phyloP scores from a whole-genome alignment of 1,140 invertebrate species.

The Drosophila azteca region DNA sequence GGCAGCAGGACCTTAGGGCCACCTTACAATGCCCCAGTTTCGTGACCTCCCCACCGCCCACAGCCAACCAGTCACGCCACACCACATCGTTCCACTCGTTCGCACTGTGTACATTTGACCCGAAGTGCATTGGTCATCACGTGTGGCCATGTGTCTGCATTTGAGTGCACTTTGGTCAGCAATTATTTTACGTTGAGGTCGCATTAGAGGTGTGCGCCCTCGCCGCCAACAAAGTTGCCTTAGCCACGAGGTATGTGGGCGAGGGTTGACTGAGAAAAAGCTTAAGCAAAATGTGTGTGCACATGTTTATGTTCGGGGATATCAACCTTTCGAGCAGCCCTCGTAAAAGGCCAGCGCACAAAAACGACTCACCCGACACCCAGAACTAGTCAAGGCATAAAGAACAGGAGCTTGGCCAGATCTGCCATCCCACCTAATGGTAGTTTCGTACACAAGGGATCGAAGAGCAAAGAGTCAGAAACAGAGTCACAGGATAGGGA shows the following conservation, averaged over 20 bases:
- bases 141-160: slow-evolving; percentile 81
- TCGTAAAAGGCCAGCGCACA: slow-evolving; percentile 21
- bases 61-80: not conserved
- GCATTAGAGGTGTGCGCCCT: slow-evolving; percentile 74
- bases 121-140: slow-evolving; percentile 81
- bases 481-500: not conserved
- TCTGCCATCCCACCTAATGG: slow-evolving; percentile 71
- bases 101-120: slow-evolving; percentile 70
- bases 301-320: not conserved
- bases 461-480: slow-evolving; percentile 65
- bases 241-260: slow-evolving; percentile 39
- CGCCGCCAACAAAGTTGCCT: slow-evolving; percentile 53
- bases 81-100: slow-evolving; percentile 32
- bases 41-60: not conserved
- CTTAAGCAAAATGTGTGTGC: not conserved
- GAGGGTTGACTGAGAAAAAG: slow-evolving; percentile 17
- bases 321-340: slow-evolving; percentile 26
- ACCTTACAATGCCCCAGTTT: slow-evolving; percentile 52
- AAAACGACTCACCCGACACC: slow-evolving; percentile 28
- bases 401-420: slow-evolving; percentile 61
- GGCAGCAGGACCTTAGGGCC: slow-evolving; percentile 44
- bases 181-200: slow-evolving; percentile 83
- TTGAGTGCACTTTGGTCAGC: slow-evolving; percentile 82
- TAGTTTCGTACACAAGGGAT: slow-evolving; percentile 71
- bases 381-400: slow-evolving; percentile 49